These are phyloP conservation scores for Donacobius atricapilla DNA, from an alignment of 2,113 vertebrate genomes.

Conservation along the genomic window DNA sequence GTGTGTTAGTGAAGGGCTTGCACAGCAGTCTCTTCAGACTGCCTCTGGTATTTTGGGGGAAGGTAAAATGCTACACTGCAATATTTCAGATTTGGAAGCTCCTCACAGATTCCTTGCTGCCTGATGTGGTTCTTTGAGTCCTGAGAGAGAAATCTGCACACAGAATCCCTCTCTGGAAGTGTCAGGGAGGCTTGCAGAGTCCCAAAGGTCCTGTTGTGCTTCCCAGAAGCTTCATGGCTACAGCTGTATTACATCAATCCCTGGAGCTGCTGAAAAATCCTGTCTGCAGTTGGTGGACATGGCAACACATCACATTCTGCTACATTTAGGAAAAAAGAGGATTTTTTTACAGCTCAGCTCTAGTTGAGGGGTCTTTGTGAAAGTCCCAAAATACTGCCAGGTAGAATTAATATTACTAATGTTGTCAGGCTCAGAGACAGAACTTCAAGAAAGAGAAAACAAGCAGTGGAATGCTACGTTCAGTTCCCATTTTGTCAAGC, in stretches of 20 bases:
- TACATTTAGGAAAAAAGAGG: neutral
- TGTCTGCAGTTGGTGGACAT: neutral
- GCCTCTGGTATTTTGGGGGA: neutral
- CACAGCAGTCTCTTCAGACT: neutral
- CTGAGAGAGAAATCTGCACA: neutral
- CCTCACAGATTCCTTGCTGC: neutral
- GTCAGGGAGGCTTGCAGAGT: neutral
- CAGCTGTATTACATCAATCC: neutral
- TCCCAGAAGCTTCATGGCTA: neutral
- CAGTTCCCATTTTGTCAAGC: neutral
- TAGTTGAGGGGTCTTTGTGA: neutral
- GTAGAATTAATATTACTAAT: neutral
- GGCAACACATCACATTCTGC: neutral
- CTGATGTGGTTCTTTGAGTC: neutral
- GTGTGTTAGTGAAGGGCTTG: neutral
- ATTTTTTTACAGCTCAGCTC: neutral
- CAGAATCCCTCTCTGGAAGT: neutral
- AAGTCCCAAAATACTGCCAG: neutral
- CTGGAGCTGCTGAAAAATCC: neutral
- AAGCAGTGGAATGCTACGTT: neutral
- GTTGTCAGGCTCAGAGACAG: neutral
- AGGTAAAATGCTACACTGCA: neutral
- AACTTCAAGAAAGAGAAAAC: neutral
- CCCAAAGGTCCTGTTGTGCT: neutral
- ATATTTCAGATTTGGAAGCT: neutral